A percentile compares a stretch with the other conserved stretches of the same genome.
These are phyloP conservation scores for Ophion obscuratus DNA, from an alignment of 2,888 invertebrate genomes.

Conservation along the genomic window DNA sequence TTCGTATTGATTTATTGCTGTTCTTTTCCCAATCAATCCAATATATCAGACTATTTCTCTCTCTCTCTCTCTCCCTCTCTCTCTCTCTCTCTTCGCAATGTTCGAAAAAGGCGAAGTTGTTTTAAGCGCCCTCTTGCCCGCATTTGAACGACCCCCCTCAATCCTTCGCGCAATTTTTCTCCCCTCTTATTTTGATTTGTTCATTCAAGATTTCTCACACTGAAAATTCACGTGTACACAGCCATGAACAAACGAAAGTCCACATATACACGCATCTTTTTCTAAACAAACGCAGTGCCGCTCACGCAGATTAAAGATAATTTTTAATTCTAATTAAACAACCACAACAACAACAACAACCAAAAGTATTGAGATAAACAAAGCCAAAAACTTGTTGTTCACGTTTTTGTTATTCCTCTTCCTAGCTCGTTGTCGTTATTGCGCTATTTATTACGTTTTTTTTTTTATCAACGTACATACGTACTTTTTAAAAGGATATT, in stretches of 20 bases:
- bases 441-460: conserved; percentile 37
- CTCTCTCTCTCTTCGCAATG: too few relatives aligned
- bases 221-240: not conserved
- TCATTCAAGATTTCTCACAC: not conserved
- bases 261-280: conserved; percentile 3
- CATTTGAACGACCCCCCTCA: too few relatives aligned
- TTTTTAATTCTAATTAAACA: conserved; percentile 33
- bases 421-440: conserved; percentile 63
- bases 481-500: not conserved
- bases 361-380: not conserved
- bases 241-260: not conserved
- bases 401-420: conserved; percentile 46
- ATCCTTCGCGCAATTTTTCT: conserved; percentile 3
- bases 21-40: conserved; percentile 5
- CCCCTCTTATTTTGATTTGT: not conserved
- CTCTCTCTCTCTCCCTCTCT: too few relatives aligned
- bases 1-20: conserved; percentile 5
- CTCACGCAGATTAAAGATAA: conserved; percentile 60
- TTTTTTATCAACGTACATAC: conserved; percentile 25
- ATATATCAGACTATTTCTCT: not conserved
- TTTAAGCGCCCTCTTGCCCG: too few relatives aligned
- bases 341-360: conserved; percentile 4
- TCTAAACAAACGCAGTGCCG: conserved; percentile 61
- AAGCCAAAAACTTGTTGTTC: conserved; percentile 54
- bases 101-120: too few relatives aligned